Evolutionary conservation across 2,888 invertebrate species (phyloP).

Genomic region (Argynnis bischoffii): DNA sequence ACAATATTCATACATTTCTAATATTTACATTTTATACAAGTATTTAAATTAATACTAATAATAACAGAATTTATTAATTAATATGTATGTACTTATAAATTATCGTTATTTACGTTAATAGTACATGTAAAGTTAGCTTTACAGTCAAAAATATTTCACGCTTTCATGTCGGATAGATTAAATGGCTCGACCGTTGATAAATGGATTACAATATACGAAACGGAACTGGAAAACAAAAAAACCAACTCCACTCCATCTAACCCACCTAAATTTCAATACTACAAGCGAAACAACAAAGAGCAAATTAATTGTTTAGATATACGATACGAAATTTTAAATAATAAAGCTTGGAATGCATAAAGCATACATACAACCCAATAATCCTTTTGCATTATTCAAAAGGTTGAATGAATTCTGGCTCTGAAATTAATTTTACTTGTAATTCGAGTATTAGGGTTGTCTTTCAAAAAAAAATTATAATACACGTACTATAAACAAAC

Average conservation of each 20-base stretch:
- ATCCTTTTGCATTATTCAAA: slow-evolving; percentile 77
- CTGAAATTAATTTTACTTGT: slow-evolving; percentile 70
- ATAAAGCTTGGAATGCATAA: slow-evolving; percentile 53
- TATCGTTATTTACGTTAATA: neutral
- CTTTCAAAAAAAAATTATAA: slow-evolving; percentile 47
- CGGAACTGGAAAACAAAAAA: slow-evolving; percentile 53
- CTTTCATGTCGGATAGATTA: slow-evolving; percentile 56
- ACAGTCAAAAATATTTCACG: slow-evolving; percentile 37
- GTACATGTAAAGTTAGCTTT: slow-evolving; percentile 8
- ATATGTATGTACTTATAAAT: too few species aligned
- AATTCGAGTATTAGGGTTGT: slow-evolving; percentile 58
- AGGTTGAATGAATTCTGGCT: slow-evolving; percentile 67
- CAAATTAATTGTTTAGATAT: slow-evolving; percentile 49
- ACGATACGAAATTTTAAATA: slow-evolving; percentile 53
- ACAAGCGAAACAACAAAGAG: slow-evolving; percentile 35
- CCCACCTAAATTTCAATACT: slow-evolving; percentile 29
- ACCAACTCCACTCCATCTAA: slow-evolving; percentile 28
- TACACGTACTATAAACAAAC: slow-evolving; percentile 10
- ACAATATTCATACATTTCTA: too few species aligned
- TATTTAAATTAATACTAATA: too few species aligned
- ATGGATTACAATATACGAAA: slow-evolving; percentile 61
- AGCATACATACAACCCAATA: slow-evolving; percentile 61
- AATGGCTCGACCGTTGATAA: slow-evolving; percentile 67
- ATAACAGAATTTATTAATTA: too few species aligned
- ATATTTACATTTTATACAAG: too few species aligned